Conservation (phyloP, 2,797 vertebrate species). For the Gymnocypris eckloni region DNA sequence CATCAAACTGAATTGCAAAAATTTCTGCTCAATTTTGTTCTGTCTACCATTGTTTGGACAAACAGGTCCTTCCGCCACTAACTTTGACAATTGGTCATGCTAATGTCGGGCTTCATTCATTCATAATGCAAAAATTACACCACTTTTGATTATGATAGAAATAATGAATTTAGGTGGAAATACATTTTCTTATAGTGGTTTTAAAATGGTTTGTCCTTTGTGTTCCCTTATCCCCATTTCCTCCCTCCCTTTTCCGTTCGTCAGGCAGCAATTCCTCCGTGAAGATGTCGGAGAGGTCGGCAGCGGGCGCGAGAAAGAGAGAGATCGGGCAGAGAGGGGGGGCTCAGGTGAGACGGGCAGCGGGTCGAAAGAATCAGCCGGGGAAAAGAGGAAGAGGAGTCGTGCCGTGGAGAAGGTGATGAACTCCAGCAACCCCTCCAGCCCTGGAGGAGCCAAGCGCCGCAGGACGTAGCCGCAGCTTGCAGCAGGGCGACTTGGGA, state of each 20-base stretch:
- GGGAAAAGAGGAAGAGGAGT: constrained; percentile 87
- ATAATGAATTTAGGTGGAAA: neutral
- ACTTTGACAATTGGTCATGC: neutral
- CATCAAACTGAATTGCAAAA: neutral
- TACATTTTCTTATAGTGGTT: neutral
- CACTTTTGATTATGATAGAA: too few species aligned
- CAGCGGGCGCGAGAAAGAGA: constrained; percentile 78
- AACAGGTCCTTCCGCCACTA: neutral
- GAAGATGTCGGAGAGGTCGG: constrained; percentile 81
- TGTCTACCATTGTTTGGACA: neutral
- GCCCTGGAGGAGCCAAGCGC: constrained; percentile 85
- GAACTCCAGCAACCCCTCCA: constrained; percentile 85
- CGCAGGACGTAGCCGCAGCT: constrained; percentile 76
- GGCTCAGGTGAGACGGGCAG: constrained; percentile 78
- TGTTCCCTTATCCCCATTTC: constrained; percentile 4
- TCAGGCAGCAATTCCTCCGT: constrained; percentile 75
- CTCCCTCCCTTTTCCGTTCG: constrained; percentile 22
- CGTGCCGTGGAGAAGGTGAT: constrained; percentile 86
- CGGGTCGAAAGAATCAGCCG: constrained; percentile 81
- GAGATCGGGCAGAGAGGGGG: constrained; percentile 84
- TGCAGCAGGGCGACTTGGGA: constrained; percentile 1
- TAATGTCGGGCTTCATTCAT: neutral
- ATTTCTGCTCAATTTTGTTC: neutral
- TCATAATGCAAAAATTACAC: neutral
- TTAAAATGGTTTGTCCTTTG: constrained; percentile 27